Conservation (phyloP, 2,113 vertebrate genomes). For the Mirounga angustirostris region DNA sequence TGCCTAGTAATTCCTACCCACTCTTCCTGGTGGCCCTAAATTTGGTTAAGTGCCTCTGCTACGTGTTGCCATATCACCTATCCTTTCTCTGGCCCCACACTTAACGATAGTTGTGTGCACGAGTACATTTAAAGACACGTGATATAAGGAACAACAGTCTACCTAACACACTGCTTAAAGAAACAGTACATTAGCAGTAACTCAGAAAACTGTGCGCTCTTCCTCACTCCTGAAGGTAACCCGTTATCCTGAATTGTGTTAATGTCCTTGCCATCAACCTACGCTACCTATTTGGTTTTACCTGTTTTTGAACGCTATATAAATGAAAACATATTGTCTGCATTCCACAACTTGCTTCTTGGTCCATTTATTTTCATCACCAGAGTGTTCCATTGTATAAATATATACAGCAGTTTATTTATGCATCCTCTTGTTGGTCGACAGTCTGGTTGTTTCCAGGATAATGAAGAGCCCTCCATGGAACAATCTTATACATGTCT, state of each 20-base stretch:
- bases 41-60: neutral
- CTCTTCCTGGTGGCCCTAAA: neutral
- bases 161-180: neutral
- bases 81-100: neutral
- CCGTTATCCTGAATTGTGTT: neutral
- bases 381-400: neutral
- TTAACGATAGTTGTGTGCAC: neutral
- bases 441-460: neutral
- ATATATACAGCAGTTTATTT: neutral
- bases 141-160: neutral
- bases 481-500: neutral
- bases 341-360: neutral
- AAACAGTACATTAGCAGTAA: neutral
- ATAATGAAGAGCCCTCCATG: neutral
- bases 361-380: conserved; percentile 42
- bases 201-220: neutral
- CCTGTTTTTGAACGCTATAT: neutral
- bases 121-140: neutral
- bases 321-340: conserved; percentile 8
- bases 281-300: neutral
- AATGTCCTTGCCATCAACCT: neutral
- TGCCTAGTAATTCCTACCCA: neutral
- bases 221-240: neutral
- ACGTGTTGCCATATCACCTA: neutral
- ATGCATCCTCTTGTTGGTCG: neutral